Evolutionary conservation across 2,888 invertebrate species (phyloP), one percentile per base, ranked within the genome.

Genomic region (Nudaria mundana): DNA sequence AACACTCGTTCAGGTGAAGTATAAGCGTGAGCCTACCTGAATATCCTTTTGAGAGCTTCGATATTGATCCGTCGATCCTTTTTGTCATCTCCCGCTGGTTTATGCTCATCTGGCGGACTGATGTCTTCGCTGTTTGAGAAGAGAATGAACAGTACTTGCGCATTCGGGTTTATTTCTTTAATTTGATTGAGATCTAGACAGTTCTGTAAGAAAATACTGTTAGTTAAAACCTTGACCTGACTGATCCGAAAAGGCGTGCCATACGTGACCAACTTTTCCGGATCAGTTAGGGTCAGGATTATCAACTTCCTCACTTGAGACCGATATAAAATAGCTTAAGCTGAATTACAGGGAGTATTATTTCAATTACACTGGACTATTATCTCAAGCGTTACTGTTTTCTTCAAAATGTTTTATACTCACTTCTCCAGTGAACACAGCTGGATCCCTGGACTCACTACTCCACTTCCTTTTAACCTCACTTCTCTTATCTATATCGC

Each of bases 151-250:
- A 83, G 61, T 1, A 84, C 61, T 56, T 86, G 86, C 1, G 81
- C 61, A 62, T 81, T 76, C 0, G 79, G 68, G 48, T 85, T 76
- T 12, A 87, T 52, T 33, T 87, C 83, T 33, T 84, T 87, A 12
- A 81, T 64, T 55, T 89, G 89, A 37, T 84, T 80, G 3, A 89
- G 75, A 45, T 89, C 89, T n/a, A 88, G 66, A 51, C 86, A 85
- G 50, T 85, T 86, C 89, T 89, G 73, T 16, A 65, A 70, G 35
- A 11, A 16, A 13, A 29, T 6, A 5, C n/a, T n/a, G n/a, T n/a
- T n/a, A n/a, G n/a, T n/a, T n/a, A n/a, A n/a, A n/a, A n/a, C n/a
- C n/a, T n/a, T n/a, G n/a, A n/a, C n/a, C n/a, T n/a, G n/a, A n/a
- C n/a, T n/a, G n/a, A n/a, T n/a, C n/a, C n/a, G n/a, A n/a, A n/a